phyloP scores from a whole-genome alignment of 2,888 invertebrate genomes.

The Acleris holmiana region DNA sequence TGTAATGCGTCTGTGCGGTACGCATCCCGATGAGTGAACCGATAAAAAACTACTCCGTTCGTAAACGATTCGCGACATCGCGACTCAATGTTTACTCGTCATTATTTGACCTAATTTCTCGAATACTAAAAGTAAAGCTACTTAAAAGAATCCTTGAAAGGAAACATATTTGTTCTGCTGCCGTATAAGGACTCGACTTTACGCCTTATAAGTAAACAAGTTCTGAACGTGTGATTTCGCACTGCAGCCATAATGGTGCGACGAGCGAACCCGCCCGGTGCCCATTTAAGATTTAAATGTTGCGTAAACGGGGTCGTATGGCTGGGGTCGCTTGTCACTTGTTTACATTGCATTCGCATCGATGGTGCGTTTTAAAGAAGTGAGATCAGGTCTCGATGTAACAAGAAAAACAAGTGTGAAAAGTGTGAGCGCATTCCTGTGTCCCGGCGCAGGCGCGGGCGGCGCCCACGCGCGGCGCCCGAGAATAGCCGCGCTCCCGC shows the following conservation, averaged over 20 bases:
- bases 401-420: constrained; percentile 56
- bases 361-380: constrained; percentile 43
- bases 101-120: constrained; percentile 29
- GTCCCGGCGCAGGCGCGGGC: constrained; percentile 44
- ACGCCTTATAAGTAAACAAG: constrained; percentile 79
- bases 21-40: constrained; percentile 25
- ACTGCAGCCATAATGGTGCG: constrained; percentile 68
- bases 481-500: constrained; percentile 40
- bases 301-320: constrained; percentile 53
- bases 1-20: constrained; percentile 36
- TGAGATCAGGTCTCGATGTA: constrained; percentile 54
- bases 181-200: constrained; percentile 67
- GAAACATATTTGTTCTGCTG: constrained; percentile 65
- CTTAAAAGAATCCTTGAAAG: constrained; percentile 70
- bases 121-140: constrained; percentile 43
- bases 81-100: constrained; percentile 11
- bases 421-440: constrained; percentile 56
- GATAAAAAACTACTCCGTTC: constrained; percentile 21
- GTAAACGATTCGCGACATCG: constrained; percentile 13
- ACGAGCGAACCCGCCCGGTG: constrained; percentile 56
- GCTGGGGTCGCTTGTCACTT: constrained; percentile 51
- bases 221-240: constrained; percentile 74
- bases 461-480: constrained; percentile 49
- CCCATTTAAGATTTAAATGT: constrained; percentile 57
- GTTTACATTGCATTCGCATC: constrained; percentile 59